Evolutionary conservation across 2,797 vertebrate genomes (phyloP).

Genomic region (Nannoperca obscura): DNA sequence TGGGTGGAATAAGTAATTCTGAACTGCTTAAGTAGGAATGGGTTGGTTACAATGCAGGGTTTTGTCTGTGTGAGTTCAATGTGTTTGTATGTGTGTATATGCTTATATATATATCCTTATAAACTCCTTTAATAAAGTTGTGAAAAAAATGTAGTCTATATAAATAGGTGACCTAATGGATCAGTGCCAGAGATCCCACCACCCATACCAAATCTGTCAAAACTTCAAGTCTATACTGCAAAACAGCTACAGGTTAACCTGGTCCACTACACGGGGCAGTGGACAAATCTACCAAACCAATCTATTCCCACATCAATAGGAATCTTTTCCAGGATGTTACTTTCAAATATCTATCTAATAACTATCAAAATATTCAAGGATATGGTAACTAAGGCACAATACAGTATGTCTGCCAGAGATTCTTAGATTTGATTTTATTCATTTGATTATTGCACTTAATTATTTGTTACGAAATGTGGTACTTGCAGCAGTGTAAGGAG

Average conservation of each 20-base stretch:
- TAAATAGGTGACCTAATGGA: no score
- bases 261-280: background rate
- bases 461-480: background rate
- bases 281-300: background rate
- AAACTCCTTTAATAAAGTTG: no score
- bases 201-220: background rate
- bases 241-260: background rate
- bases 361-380: background rate
- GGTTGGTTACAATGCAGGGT: no score
- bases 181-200: no score
- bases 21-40: no score
- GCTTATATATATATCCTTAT: no score
- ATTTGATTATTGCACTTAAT: background rate
- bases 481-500: background rate
- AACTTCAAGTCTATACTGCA: background rate
- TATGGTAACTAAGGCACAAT: background rate
- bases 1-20: no score
- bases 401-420: background rate
- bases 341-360: no score
- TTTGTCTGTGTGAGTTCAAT: no score
- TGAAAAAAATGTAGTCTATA: no score
- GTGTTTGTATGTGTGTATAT: no score
- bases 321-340: slow-evolving; percentile 8
- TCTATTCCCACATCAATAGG: background rate
- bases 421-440: no score